Evolutionary conservation across 2,797 vertebrate genomes (phyloP).

Genomic region (Enteromius thamalakanensis): DNA sequence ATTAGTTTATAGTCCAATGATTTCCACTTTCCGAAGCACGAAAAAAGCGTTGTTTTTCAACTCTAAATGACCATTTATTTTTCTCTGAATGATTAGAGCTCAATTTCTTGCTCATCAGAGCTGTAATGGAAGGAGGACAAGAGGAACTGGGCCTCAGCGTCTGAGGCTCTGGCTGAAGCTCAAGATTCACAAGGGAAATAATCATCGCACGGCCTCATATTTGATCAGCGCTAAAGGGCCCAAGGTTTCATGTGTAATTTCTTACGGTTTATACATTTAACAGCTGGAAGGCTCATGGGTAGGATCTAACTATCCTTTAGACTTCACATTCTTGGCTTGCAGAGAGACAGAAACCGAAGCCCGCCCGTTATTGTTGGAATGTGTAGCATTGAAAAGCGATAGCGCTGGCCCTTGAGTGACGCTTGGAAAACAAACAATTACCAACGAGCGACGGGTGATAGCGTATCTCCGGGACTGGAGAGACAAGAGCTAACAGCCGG

Average conservation of each 20-base stretch:
- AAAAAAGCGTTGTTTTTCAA: constrained; percentile 44
- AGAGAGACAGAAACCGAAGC: constrained; percentile 23
- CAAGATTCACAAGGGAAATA: constrained; percentile 57
- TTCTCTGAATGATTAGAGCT: constrained; percentile 38
- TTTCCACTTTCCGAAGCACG: constrained; percentile 31
- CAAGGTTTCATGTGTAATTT: constrained; percentile 63
- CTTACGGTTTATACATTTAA: constrained; percentile 62
- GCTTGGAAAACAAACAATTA: constrained; percentile 56
- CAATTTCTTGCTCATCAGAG: constrained; percentile 49
- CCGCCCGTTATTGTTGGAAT: constrained; percentile 54
- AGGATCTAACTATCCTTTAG: constrained; percentile 49
- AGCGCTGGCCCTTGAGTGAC: constrained; percentile 36
- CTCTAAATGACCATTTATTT: constrained; percentile 45
- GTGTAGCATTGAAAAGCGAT: constrained; percentile 53
- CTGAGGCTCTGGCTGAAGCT: constrained; percentile 20
- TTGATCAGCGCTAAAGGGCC: constrained; percentile 65
- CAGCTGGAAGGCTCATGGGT: constrained; percentile 49
- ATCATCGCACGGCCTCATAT: constrained; percentile 60
- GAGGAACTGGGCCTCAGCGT: constrained; percentile 32
- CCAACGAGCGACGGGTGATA: constrained; percentile 37
- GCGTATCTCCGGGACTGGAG: constrained; percentile 33
- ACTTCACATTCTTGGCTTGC: constrained; percentile 34
- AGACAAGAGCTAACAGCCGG: constrained; percentile 27
- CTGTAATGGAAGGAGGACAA: constrained; percentile 54
- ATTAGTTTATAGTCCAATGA: constrained; percentile 36